Evolutionary conservation across 2,888 invertebrate species (phyloP).

Genomic region (Panzeria rudis): DNA sequence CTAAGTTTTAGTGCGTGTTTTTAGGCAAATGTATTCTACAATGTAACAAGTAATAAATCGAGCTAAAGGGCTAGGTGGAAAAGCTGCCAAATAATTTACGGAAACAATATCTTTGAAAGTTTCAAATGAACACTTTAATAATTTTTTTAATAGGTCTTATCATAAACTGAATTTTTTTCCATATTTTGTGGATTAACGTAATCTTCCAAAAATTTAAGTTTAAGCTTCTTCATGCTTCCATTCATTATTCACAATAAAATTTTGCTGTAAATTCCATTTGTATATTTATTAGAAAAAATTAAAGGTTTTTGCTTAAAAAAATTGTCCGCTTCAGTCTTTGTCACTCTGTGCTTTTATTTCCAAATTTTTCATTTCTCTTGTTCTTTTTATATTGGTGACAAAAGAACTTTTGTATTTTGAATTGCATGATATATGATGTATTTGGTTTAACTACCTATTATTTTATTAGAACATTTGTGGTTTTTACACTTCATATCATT

Average conservation of each 20-base stretch:
- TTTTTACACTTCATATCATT: conserved; percentile 65
- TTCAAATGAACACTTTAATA: no score
- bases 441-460: conserved; percentile 62
- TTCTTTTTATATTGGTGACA: conserved; percentile 19
- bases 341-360: conserved; percentile 10
- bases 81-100: not conserved
- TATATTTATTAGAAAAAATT: no score
- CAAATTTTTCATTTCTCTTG: not conserved
- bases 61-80: not conserved
- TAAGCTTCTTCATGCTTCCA: no score
- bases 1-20: conserved; percentile 31
- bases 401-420: not conserved
- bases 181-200: no score
- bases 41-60: not conserved
- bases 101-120: no score
- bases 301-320: no score
- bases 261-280: not conserved
- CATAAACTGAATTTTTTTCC: no score
- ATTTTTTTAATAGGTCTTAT: no score
- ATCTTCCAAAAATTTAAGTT: no score
- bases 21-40: conserved; percentile 21
- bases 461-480: conserved; percentile 60
- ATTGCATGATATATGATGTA: conserved; percentile 57
- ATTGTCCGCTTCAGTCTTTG: not conserved
- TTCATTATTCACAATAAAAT: no score